These are phyloP conservation scores for Busseola fusca DNA, from an alignment of 2,888 invertebrate species.

Conservation along the genomic window DNA sequence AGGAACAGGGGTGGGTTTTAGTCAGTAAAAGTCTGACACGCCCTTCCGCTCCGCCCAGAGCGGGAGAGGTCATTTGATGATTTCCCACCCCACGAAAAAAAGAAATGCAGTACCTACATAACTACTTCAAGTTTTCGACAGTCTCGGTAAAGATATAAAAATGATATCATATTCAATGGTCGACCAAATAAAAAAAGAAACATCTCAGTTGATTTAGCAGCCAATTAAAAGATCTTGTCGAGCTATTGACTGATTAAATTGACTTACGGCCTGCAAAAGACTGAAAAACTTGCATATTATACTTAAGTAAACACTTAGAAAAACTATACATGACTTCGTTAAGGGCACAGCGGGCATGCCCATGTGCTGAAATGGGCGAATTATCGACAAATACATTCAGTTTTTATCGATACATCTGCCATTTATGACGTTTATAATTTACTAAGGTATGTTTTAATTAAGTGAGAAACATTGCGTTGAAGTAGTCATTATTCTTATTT, in stretches of 20 bases:
- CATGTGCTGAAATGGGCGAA: slow-evolving; percentile 70
- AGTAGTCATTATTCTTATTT: slow-evolving; percentile 76
- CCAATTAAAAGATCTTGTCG: slow-evolving; percentile 63
- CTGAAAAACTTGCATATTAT: slow-evolving; percentile 67
- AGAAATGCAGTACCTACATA: too few species aligned
- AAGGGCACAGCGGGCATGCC: slow-evolving; percentile 62
- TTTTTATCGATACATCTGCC: slow-evolving; percentile 81
- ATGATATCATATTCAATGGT: slow-evolving; percentile 20
- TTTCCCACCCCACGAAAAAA: too few species aligned
- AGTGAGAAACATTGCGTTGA: slow-evolving; percentile 78
- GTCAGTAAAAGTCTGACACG: too few species aligned
- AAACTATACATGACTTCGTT: slow-evolving; percentile 71
- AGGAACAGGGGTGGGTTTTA: too few species aligned
- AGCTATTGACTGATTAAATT: slow-evolving; percentile 71
- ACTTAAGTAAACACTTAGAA: slow-evolving; percentile 60
- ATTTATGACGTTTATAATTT: slow-evolving; percentile 66
- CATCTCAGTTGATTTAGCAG: slow-evolving; percentile 39
- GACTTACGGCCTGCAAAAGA: slow-evolving; percentile 67
- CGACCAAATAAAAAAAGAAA: slow-evolving; percentile 18
- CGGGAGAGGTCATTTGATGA: too few species aligned
- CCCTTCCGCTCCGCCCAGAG: too few species aligned
- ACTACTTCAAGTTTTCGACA: background rate
- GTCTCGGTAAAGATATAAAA: background rate
- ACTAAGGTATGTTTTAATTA: slow-evolving; percentile 79
- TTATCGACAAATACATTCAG: slow-evolving; percentile 72